phyloP scores from a whole-genome alignment of 2,113 vertebrate species.

The Albula glossodonta region DNA sequence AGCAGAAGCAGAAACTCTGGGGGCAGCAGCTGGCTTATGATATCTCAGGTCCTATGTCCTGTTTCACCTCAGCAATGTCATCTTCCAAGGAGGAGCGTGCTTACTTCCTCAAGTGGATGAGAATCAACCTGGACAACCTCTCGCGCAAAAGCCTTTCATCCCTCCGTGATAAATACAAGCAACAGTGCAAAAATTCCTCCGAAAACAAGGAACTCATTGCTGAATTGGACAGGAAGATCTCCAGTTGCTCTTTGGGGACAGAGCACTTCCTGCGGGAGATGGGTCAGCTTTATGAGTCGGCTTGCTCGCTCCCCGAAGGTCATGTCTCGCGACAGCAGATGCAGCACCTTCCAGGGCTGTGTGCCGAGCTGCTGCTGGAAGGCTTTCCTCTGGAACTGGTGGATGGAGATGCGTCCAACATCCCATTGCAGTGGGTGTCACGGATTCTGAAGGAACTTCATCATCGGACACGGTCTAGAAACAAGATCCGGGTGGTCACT shows the following conservation, averaged over 20 bases:
- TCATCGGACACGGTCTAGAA: slow-evolving; percentile 37
- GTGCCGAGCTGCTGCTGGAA: slow-evolving; percentile 57
- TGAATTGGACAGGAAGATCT: slow-evolving; percentile 51
- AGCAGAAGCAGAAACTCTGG: slow-evolving; percentile 35
- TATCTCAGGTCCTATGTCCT: slow-evolving; percentile 21
- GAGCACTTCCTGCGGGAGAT: slow-evolving; percentile 66
- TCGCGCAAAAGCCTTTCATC: slow-evolving; percentile 39
- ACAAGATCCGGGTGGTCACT: no score
- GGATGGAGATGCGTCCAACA: slow-evolving; percentile 57
- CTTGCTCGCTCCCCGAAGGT: slow-evolving; percentile 1
- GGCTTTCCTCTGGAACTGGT: slow-evolving; percentile 61
- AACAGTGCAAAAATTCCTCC: slow-evolving; percentile 29
- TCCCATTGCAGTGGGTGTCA: slow-evolving; percentile 43
- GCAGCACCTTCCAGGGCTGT: slow-evolving; percentile 39
- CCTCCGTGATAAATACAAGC: slow-evolving; percentile 30
- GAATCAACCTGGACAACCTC: slow-evolving; percentile 57
- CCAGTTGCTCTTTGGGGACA: slow-evolving; percentile 56
- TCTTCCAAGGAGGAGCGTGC: slow-evolving; percentile 38
- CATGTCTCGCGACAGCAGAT: not conserved
- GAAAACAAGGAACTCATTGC: slow-evolving; percentile 42
- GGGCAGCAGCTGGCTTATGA: not conserved
- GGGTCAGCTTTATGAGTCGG: slow-evolving; percentile 59
- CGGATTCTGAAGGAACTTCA: slow-evolving; percentile 56
- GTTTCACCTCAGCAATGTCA: slow-evolving; percentile 38
- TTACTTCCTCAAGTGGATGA: slow-evolving; percentile 60